Percentiles rank a stretch among this genome's conserved stretches.
Conservation (phyloP, 1,140 invertebrate genomes). For the Calliphora vicina region DNA sequence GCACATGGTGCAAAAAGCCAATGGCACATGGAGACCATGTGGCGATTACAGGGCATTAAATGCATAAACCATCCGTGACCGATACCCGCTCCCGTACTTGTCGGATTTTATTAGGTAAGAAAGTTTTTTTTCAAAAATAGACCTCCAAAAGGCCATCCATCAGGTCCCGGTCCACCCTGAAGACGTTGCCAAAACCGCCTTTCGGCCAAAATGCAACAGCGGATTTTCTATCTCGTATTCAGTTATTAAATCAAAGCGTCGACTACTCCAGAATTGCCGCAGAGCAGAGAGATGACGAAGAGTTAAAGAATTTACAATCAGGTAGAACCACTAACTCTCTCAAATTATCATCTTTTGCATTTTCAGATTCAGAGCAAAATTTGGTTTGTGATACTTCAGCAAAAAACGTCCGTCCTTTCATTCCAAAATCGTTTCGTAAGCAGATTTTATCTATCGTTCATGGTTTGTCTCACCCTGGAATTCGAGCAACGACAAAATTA, state of each 20-base stretch:
- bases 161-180: conserved; percentile 56
- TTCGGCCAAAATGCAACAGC: conserved; percentile 45
- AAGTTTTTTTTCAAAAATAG: conserved; percentile 64
- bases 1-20: conserved; percentile 62
- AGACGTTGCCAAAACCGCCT: conserved; percentile 59
- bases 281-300: not conserved
- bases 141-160: conserved; percentile 61
- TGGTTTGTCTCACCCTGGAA: no score
- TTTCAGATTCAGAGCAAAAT: no score
- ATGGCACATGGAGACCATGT: conserved; percentile 60
- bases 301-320: not conserved
- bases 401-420: no score
- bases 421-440: no score
- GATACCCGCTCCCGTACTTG: conserved; percentile 60
- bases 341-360: not conserved
- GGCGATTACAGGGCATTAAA: conserved; percentile 10
- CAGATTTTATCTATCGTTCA: no score
- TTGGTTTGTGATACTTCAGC: no score
- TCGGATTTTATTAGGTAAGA: conserved; percentile 57
- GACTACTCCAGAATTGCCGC: not conserved
- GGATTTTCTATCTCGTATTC: not conserved
- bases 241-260: not conserved
- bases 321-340: not conserved
- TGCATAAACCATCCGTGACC: not conserved
- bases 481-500: no score